Percentiles rank a stretch among this genome's conserved stretches.
phyloP scores from a whole-genome alignment of 2,888 invertebrate species.

The Heterodera filipjevi region DNA sequence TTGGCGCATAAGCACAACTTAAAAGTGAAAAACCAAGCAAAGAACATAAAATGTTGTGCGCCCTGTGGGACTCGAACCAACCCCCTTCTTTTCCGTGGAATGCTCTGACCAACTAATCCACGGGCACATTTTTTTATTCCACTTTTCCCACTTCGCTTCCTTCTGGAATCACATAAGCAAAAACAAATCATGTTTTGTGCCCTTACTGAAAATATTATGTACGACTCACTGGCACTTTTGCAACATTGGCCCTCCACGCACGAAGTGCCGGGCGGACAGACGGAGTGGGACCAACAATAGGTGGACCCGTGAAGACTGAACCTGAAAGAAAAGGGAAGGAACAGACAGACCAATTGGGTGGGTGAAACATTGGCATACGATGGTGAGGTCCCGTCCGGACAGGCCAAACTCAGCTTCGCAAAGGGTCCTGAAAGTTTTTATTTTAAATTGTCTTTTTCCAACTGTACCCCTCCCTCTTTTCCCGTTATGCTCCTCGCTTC shows the following conservation, averaged over 20 bases:
- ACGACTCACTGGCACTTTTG: conserved; percentile 51
- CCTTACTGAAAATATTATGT: background rate
- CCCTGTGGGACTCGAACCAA: too few species aligned
- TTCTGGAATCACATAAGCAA: background rate
- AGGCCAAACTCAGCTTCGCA: conserved; percentile 49
- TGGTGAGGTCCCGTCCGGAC: conserved; percentile 59
- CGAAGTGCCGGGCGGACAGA: conserved; percentile 57
- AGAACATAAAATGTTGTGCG: background rate
- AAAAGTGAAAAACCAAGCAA: background rate
- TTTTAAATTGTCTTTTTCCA: background rate
- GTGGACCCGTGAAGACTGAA: conserved; percentile 53
- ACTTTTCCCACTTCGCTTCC: too few species aligned
- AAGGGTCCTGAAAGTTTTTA: conserved; percentile 28
- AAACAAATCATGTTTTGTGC: background rate
- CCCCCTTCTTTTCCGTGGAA: too few species aligned
- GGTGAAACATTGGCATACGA: conserved; percentile 43
- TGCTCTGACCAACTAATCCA: too few species aligned
- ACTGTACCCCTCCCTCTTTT: conserved; percentile 16
- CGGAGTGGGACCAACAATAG: conserved; percentile 62
- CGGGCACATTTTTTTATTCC: too few species aligned
- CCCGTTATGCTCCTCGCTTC: too few species aligned
- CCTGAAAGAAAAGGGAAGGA: background rate
- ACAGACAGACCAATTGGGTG: background rate
- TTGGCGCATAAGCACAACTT: background rate
- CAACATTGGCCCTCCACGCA: conserved; percentile 62